These are phyloP conservation scores for Gila robusta DNA, from an alignment of 2,797 vertebrate species.

Conservation along the genomic window DNA sequence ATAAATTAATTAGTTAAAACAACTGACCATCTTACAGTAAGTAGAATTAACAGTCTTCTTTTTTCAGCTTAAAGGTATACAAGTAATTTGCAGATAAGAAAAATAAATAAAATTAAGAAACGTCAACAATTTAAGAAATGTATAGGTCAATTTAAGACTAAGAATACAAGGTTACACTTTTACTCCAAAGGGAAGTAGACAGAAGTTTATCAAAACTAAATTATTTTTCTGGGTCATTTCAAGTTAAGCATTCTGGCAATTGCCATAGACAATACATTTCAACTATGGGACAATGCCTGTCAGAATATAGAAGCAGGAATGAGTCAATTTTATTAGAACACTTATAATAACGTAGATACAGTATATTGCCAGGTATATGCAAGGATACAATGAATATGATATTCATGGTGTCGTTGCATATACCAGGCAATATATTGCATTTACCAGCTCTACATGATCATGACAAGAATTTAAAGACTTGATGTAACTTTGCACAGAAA, in stretches of 20 bases:
- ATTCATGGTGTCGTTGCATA: neutral
- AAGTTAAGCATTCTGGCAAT: neutral
- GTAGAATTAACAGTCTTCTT: neutral
- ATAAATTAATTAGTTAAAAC: neutral
- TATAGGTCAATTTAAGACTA: neutral
- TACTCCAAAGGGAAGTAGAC: neutral
- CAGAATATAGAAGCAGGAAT: neutral
- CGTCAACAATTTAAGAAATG: neutral
- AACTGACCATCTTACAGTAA: neutral
- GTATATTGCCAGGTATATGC: neutral
- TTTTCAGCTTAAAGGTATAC: neutral
- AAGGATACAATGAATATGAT: neutral
- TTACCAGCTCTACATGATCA: neutral
- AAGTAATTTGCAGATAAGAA: neutral
- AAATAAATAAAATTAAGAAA: neutral
- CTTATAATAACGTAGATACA: neutral
- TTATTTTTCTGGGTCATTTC: neutral
- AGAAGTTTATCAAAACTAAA: neutral
- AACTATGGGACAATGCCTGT: neutral
- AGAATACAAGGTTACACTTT: neutral
- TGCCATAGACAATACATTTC: neutral
- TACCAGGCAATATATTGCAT: neutral
- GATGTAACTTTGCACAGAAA: neutral
- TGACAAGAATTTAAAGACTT: neutral
- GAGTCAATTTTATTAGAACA: neutral